Base-by-base conservation (phyloP, 2,888 invertebrate species). In the Aradus depressus region DNA sequence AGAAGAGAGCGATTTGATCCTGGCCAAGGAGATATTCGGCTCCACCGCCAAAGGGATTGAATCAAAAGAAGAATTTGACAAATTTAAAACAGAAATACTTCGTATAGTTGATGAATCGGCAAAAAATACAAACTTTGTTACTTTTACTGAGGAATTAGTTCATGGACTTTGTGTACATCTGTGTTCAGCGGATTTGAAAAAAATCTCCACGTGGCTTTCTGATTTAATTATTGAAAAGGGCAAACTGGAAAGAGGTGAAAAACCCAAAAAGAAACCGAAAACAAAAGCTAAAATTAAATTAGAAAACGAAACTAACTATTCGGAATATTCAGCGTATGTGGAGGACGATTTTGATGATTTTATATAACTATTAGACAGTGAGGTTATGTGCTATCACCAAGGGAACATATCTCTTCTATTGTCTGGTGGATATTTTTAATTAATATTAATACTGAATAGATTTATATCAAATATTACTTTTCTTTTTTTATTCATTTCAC, bases 201-300 rank as follows among this genome's bases (percentile, higher is more conserved):
- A 85, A 75, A 76, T 92, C 64, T 89, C 88, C 70, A 75, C 82
- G 62, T 77, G 80, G 51, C 72, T 92, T 58, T 90, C 89, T 69
- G 86, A 81, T 68, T 71, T 93, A 61, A 83, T 82, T 65, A 79
- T 84, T 64, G 92, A 93, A 69, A 92, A 92, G 67, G 76, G 81
- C 60, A 91, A 90, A 72, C 72, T 84, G 54, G 90, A 89, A 66
- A 91, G 89, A 66, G 81, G 77, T 19, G 83, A 85, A 51, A 85
- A 81, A 64, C 65, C 75, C 49, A 88, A 86, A 72, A 87, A 88
- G 68, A 76, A 76, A 64, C 76, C 76, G 48, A 88, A 87, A 67
- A 81, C 81, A 59, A 88, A 88, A 66, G 83, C 81, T 82, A 84
- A 58, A 50, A 45, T 67, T 83, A 85, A 60, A 81, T 77, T 70